These are phyloP conservation scores for Brachionichthys hirsutus DNA, from an alignment of 2,113 vertebrate genomes.

Conservation along the genomic window DNA sequence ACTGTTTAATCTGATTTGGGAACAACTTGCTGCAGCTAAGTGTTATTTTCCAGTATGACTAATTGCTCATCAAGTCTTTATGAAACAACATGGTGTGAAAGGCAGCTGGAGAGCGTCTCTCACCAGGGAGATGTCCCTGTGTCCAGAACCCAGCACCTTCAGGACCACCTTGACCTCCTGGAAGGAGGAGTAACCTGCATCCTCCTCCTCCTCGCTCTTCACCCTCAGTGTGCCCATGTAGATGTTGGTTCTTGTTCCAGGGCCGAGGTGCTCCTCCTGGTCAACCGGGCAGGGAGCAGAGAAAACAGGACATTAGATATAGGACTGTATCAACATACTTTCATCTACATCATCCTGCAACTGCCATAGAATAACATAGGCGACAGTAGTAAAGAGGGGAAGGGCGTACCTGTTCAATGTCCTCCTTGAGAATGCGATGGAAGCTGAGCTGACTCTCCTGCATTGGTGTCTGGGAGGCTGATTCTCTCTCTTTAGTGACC, in stretches of 20 bases:
- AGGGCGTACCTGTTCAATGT: conserved; percentile 83
- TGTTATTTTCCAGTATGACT: background rate
- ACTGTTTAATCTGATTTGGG: background rate
- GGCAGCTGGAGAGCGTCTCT: conserved; percentile 46
- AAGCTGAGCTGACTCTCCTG: conserved; percentile 89
- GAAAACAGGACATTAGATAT: background rate
- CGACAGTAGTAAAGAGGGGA: background rate
- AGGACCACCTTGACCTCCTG: conserved; percentile 92
- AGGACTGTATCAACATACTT: too few relatives aligned
- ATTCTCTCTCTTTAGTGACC: conserved; percentile 86
- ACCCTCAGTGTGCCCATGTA: conserved; percentile 86
- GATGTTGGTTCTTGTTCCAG: conserved; percentile 93
- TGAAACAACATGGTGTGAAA: background rate
- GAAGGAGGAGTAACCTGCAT: conserved; percentile 77
- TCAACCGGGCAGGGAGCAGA: conserved; percentile 7
- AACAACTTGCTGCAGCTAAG: background rate
- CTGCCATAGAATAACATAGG: background rate
- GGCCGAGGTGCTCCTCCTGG: conserved; percentile 91
- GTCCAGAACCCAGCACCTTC: conserved; percentile 92
- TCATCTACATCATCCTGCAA: background rate
- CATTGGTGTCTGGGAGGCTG: conserved; percentile 68
- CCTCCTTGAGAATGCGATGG: conserved; percentile 90
- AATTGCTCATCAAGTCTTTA: background rate
- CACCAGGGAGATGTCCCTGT: conserved; percentile 95
- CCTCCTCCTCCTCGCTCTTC: conserved; percentile 82